Base-by-base conservation (phyloP, 2,888 invertebrate species). In the Glomeris marginata region DNA sequence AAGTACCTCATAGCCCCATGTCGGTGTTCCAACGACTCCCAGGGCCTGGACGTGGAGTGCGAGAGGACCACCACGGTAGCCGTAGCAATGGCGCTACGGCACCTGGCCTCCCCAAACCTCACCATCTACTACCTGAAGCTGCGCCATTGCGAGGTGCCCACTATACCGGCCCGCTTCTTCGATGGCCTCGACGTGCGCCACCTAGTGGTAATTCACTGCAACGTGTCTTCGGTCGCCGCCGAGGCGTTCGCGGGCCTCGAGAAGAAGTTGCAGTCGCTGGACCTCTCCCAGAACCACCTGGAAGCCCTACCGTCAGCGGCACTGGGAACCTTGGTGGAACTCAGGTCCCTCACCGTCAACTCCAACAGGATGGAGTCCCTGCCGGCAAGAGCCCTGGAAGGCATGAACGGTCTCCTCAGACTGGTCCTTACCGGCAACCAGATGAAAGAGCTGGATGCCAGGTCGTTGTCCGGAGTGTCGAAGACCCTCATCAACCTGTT, bases 91-190 rank as follows among this genome's bases (percentile, higher is more conserved):
- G 28, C 28, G 28, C 8, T 28, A 28, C 3, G 28, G 28, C 28
- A 28, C 28, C 8, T 28, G 4, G 28, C 28, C 8, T 28, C 28
- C 28, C 28, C 28, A 28, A 51, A 82, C 54, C 77, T 80, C 62
- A 78, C 86, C 55, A 85, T 88, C 58, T 86, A 84, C 69, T 88
- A 90, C 69, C 72, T 90, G 58, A 88, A 87, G 65, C 72, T 90
- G 53, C 77, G 87, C 50, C 86, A 87, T 69, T 87, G 87, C 66
- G 81, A 80, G 67, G 69, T 88, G 60, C 81, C 83, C 22, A 86
- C 85, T 66, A 71, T 90, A 47, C 84, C 85, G 53, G 82, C 60
- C 47, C 57, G 57, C 65, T 78, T 88, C 54, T 87, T 88, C 68
- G 74, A 88, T 52, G 86, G 86, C 3, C 72, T 90, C 63, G 84